Base-by-base conservation (phyloP, 2,888 invertebrate species). In the Leistus spinibarbis region DNA sequence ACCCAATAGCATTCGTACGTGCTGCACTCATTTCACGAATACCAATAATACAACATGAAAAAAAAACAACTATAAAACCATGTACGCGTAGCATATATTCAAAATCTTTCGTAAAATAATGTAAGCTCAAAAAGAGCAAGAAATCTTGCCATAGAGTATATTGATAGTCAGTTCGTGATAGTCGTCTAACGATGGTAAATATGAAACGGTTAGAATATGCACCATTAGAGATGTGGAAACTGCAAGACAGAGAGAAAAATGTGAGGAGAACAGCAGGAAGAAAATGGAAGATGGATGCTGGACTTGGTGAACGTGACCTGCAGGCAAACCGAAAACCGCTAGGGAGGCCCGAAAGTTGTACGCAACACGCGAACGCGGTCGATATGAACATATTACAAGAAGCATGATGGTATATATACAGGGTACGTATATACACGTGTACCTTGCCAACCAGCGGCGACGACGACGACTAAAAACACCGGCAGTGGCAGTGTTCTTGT, bases 241-340 rank as follows among this genome's bases (percentile, higher is more conserved):
- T 19, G 67, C 27, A 73, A n/a, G 53, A 53, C 20, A 73, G 22
- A n/a, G 65, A 16, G 27, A 65, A 65, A 16, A 19, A 66, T 9
- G 16, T n/a, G 40, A 27, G 7, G 66, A 10, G 16, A 66, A 27
- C 40, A 53, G 57, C 1, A 20, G 57, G 56, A 56, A 56, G 56
- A 27, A 56, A 56, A 57, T n/a, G 77, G 75, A 80, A 80, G 79
- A 80, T 80, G 80, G 80, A 80, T 79, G 77, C 79, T 79, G 80
- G 79, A 78, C 80, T 77, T 27, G 76, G 78, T 77, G 78, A 79
- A 80, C 80, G 81, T 80, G 81, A 81, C 81, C 80, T 78, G 81
- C 76, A 80, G 80, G 79, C 79, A 77, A 80, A 80, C 65, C 9
- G 65, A 27, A n/a, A 40, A 65, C 17, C 17, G 27, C 5, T 10